Conservation (phyloP, 2,113 vertebrate genomes). For the Bubo bubo region DNA sequence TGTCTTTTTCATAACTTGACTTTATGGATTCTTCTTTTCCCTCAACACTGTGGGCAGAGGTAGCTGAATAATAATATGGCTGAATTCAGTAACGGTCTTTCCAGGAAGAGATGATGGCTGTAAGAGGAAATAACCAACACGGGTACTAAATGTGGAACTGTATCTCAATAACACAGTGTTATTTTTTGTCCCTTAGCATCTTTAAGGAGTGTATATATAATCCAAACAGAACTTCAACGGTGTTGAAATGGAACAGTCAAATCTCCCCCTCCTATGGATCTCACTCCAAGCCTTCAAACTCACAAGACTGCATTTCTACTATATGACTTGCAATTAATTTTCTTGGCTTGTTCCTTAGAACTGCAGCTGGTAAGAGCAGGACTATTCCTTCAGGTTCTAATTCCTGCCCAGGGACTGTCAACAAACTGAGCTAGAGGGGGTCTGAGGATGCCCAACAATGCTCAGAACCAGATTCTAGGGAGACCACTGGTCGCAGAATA, state of each 20-base stretch:
- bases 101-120: not conserved
- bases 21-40: not conserved
- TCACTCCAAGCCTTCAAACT: not conserved
- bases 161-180: not conserved
- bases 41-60: not conserved
- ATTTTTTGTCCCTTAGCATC: not conserved
- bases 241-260: not conserved
- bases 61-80: not conserved
- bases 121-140: not conserved
- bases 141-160: not conserved
- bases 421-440: not conserved
- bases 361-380: not conserved
- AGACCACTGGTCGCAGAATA: not conserved
- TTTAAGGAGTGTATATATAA: not conserved
- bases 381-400: not conserved
- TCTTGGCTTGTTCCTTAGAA: not conserved
- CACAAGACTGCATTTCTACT: not conserved
- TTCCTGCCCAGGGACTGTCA: not conserved
- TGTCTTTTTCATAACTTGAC: not conserved
- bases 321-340: not conserved
- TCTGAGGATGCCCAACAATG: not conserved
- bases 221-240: not conserved
- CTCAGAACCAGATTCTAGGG: not conserved
- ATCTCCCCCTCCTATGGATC: not conserved
- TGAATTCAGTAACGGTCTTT: not conserved